Conservation (phyloP, 2,888 invertebrate species). For the Lacanobia oleracea region DNA sequence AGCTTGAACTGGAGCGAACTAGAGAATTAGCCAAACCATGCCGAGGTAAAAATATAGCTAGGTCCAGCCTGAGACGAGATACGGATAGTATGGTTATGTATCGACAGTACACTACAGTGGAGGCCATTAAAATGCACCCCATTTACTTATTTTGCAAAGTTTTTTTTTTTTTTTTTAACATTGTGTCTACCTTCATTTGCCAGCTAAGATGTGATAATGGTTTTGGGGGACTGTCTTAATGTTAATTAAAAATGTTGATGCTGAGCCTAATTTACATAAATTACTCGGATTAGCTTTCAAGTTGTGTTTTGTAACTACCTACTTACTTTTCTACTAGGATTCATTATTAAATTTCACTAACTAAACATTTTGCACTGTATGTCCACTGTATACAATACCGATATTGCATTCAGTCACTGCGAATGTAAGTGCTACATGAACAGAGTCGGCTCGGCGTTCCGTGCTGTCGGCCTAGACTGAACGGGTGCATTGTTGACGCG, state of each 20-base stretch:
- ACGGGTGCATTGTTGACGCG: conserved; percentile 53
- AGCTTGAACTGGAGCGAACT: not conserved
- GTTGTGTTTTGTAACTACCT: too few species aligned
- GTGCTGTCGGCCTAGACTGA: not conserved
- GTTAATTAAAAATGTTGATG: too few species aligned
- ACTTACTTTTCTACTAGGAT: not conserved
- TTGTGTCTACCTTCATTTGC: too few species aligned
- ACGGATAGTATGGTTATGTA: not conserved
- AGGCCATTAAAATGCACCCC: not conserved
- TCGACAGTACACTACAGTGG: not conserved
- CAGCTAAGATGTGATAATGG: too few species aligned
- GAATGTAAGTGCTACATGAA: conserved; percentile 49
- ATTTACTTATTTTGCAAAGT: not conserved
- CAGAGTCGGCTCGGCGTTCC: conserved; percentile 17
- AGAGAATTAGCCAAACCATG: not conserved
- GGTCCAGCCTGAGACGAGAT: not conserved
- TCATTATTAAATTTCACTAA: not conserved
- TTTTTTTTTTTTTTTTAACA: too few species aligned
- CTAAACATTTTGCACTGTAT: conserved; percentile 2
- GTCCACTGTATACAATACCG: not conserved
- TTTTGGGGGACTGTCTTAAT: too few species aligned
- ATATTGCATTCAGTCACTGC: conserved; percentile 48
- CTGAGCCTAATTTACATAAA: too few species aligned
- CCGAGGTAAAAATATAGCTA: not conserved
- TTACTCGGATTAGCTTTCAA: too few species aligned